Base-by-base conservation (phyloP, 2,888 invertebrate genomes). In the Drosophila neonasuta region DNA sequence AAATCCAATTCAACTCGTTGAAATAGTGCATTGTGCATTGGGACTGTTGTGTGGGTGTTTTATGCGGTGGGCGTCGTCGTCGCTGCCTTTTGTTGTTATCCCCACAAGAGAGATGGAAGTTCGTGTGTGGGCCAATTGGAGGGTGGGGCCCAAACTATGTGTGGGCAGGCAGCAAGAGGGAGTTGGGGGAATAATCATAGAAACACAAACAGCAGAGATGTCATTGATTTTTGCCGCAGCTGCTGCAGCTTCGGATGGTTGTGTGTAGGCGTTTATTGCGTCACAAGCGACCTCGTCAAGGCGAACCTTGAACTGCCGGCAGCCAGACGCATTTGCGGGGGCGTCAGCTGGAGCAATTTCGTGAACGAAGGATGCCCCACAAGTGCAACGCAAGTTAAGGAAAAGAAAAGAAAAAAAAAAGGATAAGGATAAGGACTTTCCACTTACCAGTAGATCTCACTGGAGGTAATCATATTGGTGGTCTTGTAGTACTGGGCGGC, bases 391-490 rank as follows among this genome's bases (percentile, higher is more conserved):
- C 24, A 45, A 8, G 5, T 20, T 6, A 52, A 24, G 6, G 24
- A 24, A 5, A 24, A 24, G 5, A 24, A 24, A 24, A 5, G 24
- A 4, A 58, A 57, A 54, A 42, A 45, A 36, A 39, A 30, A 55
- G 32, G 36, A 49, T 54, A 65, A 62, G 34, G 52, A 57, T 20
- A 42, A 51, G 45, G 13, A 56, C 39, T 41, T 41, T 6, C 36
- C 41, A 88, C 88, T 89, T 84, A 89, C 88, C 88, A 89, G 81
- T 89, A 89, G 71, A 89, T 88, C 80, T 89, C 88, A 76, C 88
- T 89, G 69, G 88, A 89, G 76, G 89, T 88, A 83, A 89, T 87
- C 88, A 89, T 89, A 80, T 87, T 88, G 80, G 88, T 78, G 84
- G 86, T 86, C 80, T 87, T 81, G 83, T 84, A 84, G 77, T 84